Conservation (phyloP, 2,113 vertebrate species). For the Ciconia stormi region DNA sequence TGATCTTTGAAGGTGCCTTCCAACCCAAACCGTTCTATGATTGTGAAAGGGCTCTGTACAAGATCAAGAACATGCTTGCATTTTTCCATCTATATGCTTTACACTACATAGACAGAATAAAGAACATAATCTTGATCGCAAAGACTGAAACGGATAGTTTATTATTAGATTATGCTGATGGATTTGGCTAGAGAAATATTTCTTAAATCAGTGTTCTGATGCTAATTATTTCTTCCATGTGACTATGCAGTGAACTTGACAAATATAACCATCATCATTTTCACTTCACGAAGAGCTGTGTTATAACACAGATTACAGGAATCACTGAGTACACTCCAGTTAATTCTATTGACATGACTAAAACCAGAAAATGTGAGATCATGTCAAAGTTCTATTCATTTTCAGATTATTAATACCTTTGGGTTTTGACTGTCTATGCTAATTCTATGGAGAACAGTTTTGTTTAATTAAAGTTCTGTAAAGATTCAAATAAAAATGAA, state of each 20-base stretch:
- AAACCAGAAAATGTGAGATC: neutral
- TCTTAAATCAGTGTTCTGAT: neutral
- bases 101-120: neutral
- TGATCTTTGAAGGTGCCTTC: neutral
- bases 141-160: neutral
- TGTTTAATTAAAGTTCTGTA: neutral
- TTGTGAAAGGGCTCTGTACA: neutral
- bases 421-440: neutral
- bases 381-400: neutral
- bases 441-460: neutral
- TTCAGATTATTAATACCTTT: constrained; percentile 8
- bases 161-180: neutral
- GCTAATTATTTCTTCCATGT: neutral
- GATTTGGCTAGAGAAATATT: neutral
- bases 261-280: neutral
- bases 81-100: neutral
- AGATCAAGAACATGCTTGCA: neutral
- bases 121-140: neutral
- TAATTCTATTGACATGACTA: neutral
- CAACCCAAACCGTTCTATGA: neutral
- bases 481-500: neutral
- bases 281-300: neutral
- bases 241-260: neutral
- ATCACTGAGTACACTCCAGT: neutral
- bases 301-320: neutral